These are phyloP conservation scores for Sciurus niger DNA, from an alignment of 2,113 vertebrate genomes.

Conservation along the genomic window DNA sequence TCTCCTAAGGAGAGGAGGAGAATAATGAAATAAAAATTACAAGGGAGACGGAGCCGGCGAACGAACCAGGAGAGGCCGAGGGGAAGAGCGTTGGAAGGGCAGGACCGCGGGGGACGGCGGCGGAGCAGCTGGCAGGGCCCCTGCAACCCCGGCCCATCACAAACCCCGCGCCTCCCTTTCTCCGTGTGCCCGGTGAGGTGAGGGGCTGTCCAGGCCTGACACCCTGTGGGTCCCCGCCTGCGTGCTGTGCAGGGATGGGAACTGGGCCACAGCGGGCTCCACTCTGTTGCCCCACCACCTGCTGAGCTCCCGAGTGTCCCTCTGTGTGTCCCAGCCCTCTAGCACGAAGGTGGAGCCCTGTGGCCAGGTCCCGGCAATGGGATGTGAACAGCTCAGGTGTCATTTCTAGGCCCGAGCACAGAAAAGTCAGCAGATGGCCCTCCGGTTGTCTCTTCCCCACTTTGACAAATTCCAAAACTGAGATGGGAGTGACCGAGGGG, in stretches of 20 bases:
- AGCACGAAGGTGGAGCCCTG: background rate
- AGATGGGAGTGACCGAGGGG: background rate
- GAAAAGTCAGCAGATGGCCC: background rate
- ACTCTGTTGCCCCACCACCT: background rate
- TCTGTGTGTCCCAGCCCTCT: fast-evolving
- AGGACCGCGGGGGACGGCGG: fast-evolving
- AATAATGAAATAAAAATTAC: constrained; percentile 58
- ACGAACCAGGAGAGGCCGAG: background rate
- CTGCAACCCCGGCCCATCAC: fast-evolving
- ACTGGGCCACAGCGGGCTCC: background rate
- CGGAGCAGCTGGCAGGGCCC: fast-evolving
- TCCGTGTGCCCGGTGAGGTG: background rate
- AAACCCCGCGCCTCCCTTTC: background rate
- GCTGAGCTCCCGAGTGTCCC: background rate
- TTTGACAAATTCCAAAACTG: background rate
- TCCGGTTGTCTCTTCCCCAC: background rate
- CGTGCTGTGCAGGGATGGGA: background rate
- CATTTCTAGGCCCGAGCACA: background rate
- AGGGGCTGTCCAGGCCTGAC: background rate
- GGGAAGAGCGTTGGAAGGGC: background rate
- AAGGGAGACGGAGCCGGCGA: background rate
- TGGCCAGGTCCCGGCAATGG: background rate
- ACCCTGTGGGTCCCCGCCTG: background rate
- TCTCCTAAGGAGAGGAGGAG: background rate
- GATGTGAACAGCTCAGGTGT: background rate